These are phyloP conservation scores for Temnopleurus reevesii DNA, from an alignment of 53 echinoderm and acorn worm genomes.

Conservation along the genomic window DNA sequence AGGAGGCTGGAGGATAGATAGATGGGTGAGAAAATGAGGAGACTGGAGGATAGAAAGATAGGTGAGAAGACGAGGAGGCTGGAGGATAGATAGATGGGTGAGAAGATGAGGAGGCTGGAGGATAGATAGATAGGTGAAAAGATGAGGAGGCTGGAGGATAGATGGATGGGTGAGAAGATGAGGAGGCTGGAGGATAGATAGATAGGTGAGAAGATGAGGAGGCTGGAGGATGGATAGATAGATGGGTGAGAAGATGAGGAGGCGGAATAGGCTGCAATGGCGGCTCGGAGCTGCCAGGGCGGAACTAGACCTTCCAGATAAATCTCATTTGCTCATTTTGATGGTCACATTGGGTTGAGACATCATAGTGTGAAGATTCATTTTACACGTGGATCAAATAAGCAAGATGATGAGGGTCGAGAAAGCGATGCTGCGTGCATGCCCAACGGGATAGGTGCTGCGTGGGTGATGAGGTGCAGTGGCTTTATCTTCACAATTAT, in stretches of 20 bases:
- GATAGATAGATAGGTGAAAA: no score
- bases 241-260: neutral
- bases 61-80: no score
- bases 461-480: constrained; percentile 10
- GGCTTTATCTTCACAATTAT: constrained; percentile 15
- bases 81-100: no score
- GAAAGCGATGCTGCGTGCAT: neutral
- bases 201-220: no score
- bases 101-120: no score
- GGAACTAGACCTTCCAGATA: constrained; percentile 27
- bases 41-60: no score
- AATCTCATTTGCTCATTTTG: constrained; percentile 41
- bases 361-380: constrained; percentile 25
- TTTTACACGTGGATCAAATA: constrained; percentile 37
- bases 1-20: no score
- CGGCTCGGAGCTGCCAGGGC: constrained; percentile 28
- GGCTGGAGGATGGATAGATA: no score
- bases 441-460: constrained; percentile 34
- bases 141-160: no score
- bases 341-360: constrained; percentile 34
- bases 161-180: no score
- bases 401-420: neutral
- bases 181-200: no score
- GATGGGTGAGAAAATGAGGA: no score
- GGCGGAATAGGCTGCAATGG: neutral